These are phyloP conservation scores for Dicyrtoma fusca DNA, from an alignment of 2,888 invertebrate genomes.

Conservation along the genomic window DNA sequence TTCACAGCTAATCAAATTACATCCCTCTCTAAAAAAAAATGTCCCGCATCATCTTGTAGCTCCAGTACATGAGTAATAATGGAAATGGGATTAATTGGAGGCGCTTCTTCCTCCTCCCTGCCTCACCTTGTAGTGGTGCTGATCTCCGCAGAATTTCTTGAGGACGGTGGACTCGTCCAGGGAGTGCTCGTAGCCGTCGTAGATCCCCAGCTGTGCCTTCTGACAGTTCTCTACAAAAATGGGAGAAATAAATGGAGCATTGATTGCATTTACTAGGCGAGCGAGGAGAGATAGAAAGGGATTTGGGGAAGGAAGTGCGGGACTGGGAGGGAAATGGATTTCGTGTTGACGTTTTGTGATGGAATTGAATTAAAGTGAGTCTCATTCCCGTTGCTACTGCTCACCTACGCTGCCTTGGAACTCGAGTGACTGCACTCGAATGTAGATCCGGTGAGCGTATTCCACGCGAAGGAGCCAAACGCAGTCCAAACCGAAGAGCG, in stretches of 20 bases:
- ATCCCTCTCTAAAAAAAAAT: too few species aligned
- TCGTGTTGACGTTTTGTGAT: too few species aligned
- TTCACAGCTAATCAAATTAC: background rate
- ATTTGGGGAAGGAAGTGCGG: too few species aligned
- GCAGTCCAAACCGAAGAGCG: conserved; percentile 59
- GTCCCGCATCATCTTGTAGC: too few species aligned
- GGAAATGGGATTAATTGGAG: background rate
- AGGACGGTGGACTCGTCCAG: conserved; percentile 52
- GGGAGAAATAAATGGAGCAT: too few species aligned
- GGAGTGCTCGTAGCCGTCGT: conserved; percentile 60
- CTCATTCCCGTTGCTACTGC: too few species aligned
- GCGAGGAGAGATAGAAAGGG: too few species aligned
- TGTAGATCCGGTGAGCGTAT: conserved; percentile 59
- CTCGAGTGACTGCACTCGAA: conserved; percentile 60
- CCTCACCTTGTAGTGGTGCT: conserved; percentile 60
- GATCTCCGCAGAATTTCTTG: conserved; percentile 60
- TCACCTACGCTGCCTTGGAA: conserved; percentile 59
- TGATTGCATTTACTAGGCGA: too few species aligned
- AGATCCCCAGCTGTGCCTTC: conserved; percentile 60
- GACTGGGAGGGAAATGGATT: too few species aligned
- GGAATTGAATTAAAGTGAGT: too few species aligned
- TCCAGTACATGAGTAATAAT: too few species aligned
- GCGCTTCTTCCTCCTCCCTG: background rate
- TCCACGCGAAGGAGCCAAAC: conserved; percentile 61
- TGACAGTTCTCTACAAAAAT: conserved; percentile 60